Base-by-base conservation (phyloP, 2,113 vertebrate species). In the Illadopsis cleaveri region DNA sequence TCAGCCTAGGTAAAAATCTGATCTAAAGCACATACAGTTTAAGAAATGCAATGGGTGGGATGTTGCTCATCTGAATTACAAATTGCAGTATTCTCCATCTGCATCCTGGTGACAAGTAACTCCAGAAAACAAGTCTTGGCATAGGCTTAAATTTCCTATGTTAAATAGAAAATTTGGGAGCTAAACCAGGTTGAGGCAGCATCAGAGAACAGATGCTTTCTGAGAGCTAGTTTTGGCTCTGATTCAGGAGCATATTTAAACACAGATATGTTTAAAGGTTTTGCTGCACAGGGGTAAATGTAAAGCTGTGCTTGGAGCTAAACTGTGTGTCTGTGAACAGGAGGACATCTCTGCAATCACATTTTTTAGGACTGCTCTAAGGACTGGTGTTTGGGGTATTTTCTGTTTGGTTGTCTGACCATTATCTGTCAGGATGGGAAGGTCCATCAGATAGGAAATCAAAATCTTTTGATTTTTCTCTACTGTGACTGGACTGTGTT, bases 151-250 rank as follows among this genome's bases (percentile, higher is more conserved):
- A 73, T 85, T 90, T 88, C 45, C 66, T 69, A 14, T 35, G 53
- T 72, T 88, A 86, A 92, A 89, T 28, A 82, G 82, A 82, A 82
- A 90, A 92, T 93, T 1, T 92, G 82, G 54, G 88, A 96, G 90
- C 86, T 92, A 78, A 79, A 89, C 51, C 62, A 64, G 69, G 68
- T 75, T 94, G 80, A 94, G 48, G 68, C 69, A 92, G 48, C 44
- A 75, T 82, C 64, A 75, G 72, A 91, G 90, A 94, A 94, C 82
- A 94, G 93, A 94, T 96, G 86, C 86, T 89, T 82, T 78, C 80
- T 83, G 79, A 61, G 92, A 94, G 45, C 35, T 94, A 78, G 53
- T 64, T 91, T 19, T 91, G 86, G 89, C 77, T 89, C 57, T 79
- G 48, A 51, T 89, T 94, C 89, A 84, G 83, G 44, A 84, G 48